A percentile compares a stretch with the other conserved stretches of the same genome.
phyloP scores from a whole-genome alignment of 2,797 vertebrate genomes.

The Oreortyx pictus region DNA sequence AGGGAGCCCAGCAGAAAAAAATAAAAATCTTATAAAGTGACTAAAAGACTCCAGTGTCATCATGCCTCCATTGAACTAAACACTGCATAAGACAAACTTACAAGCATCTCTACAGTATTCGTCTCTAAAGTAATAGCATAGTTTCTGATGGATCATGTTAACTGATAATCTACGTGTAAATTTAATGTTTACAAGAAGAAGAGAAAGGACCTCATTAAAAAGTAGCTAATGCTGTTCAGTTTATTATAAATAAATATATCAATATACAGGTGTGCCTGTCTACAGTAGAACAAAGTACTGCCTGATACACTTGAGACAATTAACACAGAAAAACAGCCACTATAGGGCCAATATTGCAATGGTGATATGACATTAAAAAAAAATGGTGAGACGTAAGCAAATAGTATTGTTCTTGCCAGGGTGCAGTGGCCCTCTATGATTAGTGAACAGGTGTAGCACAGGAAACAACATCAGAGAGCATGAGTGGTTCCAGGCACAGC shows the following conservation, averaged over 20 bases:
- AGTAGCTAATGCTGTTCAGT: background rate
- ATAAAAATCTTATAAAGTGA: background rate
- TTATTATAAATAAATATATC: background rate
- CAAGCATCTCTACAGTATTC: background rate
- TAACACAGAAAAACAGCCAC: background rate
- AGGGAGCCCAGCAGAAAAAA: background rate
- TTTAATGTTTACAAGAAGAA: background rate
- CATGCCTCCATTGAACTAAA: background rate
- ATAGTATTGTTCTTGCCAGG: background rate
- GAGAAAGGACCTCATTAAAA: background rate
- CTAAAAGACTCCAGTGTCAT: background rate
- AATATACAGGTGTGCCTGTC: accelerated
- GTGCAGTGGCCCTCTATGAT: background rate
- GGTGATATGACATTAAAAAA: background rate
- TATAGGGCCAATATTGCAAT: background rate
- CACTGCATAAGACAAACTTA: background rate
- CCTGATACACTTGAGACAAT: background rate
- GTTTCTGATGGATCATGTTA: background rate
- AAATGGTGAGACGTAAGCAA: background rate
- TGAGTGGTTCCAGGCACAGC: accelerated
- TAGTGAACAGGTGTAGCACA: background rate
- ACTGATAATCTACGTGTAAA: background rate
- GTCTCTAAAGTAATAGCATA: background rate
- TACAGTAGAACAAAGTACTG: background rate
- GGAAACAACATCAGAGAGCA: background rate